phyloP scores from a whole-genome alignment of 2,113 vertebrate species.

The Dicrurus megarhynchus region DNA sequence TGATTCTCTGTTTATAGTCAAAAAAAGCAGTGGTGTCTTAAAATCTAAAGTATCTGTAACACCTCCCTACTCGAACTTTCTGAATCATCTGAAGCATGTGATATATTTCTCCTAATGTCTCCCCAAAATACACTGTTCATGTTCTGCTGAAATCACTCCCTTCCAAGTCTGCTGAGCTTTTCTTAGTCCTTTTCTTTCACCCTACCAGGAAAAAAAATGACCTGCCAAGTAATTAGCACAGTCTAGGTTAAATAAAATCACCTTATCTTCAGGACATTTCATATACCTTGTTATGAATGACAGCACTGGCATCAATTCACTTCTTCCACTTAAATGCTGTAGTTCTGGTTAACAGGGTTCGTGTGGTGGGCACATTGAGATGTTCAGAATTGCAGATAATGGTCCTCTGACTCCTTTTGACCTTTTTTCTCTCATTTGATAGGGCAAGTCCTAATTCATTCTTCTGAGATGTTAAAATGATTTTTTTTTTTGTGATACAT shows the following conservation, averaged over 20 bases:
- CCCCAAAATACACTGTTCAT: accelerated
- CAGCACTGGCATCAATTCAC: neutral
- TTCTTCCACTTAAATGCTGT: neutral
- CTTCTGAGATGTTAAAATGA: neutral
- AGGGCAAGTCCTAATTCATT: neutral
- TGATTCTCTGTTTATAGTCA: neutral
- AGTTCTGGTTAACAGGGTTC: neutral
- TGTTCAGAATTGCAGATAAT: neutral
- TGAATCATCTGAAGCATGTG: neutral
- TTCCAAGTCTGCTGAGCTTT: neutral
- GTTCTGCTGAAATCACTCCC: neutral
- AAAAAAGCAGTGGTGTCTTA: neutral
- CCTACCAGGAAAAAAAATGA: neutral
- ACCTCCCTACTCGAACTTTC: neutral
- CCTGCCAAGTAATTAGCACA: neutral
- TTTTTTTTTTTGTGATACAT: neutral
- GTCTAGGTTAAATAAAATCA: neutral
- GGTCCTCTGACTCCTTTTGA: neutral
- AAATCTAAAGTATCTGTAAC: neutral
- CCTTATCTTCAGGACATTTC: neutral
- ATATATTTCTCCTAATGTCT: neutral
- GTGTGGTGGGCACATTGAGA: neutral
- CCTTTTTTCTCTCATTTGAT: neutral
- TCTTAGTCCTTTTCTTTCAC: neutral
- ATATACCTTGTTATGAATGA: neutral